Conservation (phyloP, 2,888 invertebrate species). For the Drosophila bunnanda region DNA sequence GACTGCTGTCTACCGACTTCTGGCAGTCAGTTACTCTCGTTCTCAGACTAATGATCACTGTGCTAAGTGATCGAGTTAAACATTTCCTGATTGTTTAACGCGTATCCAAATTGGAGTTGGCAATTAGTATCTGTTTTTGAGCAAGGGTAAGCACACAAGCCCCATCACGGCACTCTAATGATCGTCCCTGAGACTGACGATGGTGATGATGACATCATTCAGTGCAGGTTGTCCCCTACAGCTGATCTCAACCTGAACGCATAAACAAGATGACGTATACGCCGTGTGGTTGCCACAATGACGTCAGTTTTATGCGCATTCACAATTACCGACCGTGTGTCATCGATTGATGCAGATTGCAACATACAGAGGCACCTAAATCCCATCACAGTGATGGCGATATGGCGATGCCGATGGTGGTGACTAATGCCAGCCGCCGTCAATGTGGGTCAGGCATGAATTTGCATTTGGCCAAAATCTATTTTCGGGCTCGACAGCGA, state of each 20-base stretch:
- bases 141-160: conserved; percentile 14
- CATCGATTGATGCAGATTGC: conserved; percentile 63
- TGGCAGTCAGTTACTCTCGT: background rate
- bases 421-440: conserved; percentile 73
- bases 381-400: conserved; percentile 9
- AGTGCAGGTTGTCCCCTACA: conserved; percentile 11
- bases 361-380: conserved; percentile 38
- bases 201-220: conserved; percentile 21
- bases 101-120: conserved; percentile 20
- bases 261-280: conserved; percentile 36
- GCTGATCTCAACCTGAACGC: conserved; percentile 49
- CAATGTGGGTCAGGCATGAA: conserved; percentile 79
- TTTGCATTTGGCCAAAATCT: conserved; percentile 66
- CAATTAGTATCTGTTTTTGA: conserved; percentile 28
- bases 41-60: conserved; percentile 17
- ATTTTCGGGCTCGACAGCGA: conserved; percentile 55
- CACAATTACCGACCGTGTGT: conserved; percentile 55
- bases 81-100: conserved; percentile 36
- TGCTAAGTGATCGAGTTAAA: conserved; percentile 39
- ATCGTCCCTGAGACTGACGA: conserved; percentile 10
- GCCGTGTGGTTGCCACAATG: conserved; percentile 57
- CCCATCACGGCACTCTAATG: conserved; percentile 11
- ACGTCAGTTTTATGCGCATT: conserved; percentile 54
- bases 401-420: conserved; percentile 25
- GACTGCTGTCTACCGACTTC: background rate